These are phyloP conservation scores for Araneus ventricosus DNA, from an alignment of 1,140 invertebrate species.

Conservation along the genomic window DNA sequence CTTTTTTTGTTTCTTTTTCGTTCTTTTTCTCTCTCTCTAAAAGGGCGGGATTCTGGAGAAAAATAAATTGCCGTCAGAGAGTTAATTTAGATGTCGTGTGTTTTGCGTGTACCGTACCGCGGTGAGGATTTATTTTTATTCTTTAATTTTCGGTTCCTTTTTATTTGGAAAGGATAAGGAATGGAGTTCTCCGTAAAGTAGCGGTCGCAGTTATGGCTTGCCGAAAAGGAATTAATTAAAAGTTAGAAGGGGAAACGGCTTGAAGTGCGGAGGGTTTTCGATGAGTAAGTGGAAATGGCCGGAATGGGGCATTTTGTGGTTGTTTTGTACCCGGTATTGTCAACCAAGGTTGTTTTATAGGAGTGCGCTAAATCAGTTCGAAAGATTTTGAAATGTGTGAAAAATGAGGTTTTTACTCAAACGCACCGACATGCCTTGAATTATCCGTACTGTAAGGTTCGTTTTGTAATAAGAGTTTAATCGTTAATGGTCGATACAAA, in stretches of 20 bases:
- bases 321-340: background rate
- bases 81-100: slow-evolving; percentile 54
- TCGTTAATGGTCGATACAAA: background rate
- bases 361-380: background rate
- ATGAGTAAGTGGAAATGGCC: background rate
- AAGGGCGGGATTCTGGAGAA: background rate
- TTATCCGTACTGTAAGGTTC: background rate
- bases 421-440: background rate
- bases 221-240: slow-evolving; percentile 40
- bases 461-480: background rate
- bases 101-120: background rate
- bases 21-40: background rate
- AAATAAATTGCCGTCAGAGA: slow-evolving; percentile 39
- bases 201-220: slow-evolving; percentile 25
- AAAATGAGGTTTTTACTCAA: background rate
- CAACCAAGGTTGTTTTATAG: background rate
- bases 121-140: background rate
- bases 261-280: background rate
- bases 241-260: background rate
- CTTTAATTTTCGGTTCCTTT: background rate
- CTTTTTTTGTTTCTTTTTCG: background rate
- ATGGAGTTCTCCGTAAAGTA: background rate
- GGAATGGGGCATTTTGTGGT: slow-evolving; percentile 7
- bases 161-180: background rate
- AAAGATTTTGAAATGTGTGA: background rate